Percentiles rank a stretch among this genome's conserved stretches.
phyloP scores from a whole-genome alignment of 2,113 vertebrate genomes.

The Corvus moneduloides region DNA sequence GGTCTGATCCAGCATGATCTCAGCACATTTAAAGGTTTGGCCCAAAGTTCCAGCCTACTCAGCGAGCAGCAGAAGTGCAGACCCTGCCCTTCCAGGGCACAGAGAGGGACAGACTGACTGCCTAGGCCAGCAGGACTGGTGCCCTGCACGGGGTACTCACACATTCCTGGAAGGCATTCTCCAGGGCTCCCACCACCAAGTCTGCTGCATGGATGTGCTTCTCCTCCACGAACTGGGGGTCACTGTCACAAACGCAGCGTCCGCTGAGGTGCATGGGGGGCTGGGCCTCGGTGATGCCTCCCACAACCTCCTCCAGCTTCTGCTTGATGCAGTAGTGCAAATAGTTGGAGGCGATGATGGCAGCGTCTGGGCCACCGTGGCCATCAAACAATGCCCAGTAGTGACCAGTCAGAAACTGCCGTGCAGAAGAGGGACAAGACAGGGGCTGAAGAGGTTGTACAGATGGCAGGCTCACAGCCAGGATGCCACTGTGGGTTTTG shows the following conservation, averaged over 20 bases:
- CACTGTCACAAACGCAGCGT: constrained; percentile 65
- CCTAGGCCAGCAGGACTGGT: background rate
- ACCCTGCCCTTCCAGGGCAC: background rate
- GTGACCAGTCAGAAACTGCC: constrained; percentile 70
- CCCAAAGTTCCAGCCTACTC: background rate
- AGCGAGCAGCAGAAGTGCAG: background rate
- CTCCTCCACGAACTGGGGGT: constrained; percentile 76
- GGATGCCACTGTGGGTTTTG: background rate
- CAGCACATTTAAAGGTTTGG: background rate
- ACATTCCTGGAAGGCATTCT: constrained; percentile 77
- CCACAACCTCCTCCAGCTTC: constrained; percentile 73
- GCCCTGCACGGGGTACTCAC: constrained; percentile 41
- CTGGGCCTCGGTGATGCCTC: constrained; percentile 42
- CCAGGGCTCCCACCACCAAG: constrained; percentile 76
- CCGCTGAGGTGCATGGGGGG: constrained; percentile 77
- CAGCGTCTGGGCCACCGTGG: constrained; percentile 73
- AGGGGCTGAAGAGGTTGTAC: background rate
- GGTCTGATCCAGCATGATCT: fast-evolving
- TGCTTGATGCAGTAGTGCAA: constrained; percentile 78
- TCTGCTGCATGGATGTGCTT: constrained; percentile 69
- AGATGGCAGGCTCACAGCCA: background rate
- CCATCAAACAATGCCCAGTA: constrained; percentile 82
- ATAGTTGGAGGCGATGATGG: constrained; percentile 76
- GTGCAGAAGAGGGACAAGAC: background rate
- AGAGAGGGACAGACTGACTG: background rate